These are phyloP conservation scores for Drosophila oshimai DNA, from an alignment of 1,140 invertebrate genomes.

Conservation along the genomic window DNA sequence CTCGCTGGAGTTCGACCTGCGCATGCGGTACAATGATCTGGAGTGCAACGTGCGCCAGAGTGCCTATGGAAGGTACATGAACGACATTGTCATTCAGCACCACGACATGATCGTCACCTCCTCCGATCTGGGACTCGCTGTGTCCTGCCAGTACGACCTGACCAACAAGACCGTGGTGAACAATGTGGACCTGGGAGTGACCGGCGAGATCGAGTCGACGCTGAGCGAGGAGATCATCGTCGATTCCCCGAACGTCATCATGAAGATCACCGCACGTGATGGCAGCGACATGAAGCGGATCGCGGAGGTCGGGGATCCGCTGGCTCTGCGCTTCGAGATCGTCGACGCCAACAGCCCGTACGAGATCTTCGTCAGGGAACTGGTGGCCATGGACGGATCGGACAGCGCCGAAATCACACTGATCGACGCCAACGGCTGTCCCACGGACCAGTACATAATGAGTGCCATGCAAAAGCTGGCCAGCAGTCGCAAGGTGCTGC, in stretches of 20 bases:
- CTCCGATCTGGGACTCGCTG: slow-evolving; percentile 95
- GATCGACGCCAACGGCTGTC: slow-evolving; percentile 95
- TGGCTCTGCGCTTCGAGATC: slow-evolving; percentile 95
- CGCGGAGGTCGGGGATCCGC: slow-evolving; percentile 93
- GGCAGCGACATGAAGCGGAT: slow-evolving; percentile 89
- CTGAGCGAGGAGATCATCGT: slow-evolving; percentile 93
- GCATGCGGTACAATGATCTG: slow-evolving; percentile 94
- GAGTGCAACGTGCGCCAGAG: slow-evolving; percentile 94
- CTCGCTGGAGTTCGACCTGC: slow-evolving; percentile 92
- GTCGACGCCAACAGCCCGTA: slow-evolving; percentile 95
- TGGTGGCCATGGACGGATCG: slow-evolving; percentile 96
- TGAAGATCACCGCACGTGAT: slow-evolving; percentile 94
- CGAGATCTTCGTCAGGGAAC: slow-evolving; percentile 96
- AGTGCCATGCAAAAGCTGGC: slow-evolving; percentile 93
- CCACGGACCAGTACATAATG: slow-evolving; percentile 97
- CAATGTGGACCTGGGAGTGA: slow-evolving; percentile 94
- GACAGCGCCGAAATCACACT: slow-evolving; percentile 95
- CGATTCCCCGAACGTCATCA: slow-evolving; percentile 95
- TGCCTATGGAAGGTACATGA: slow-evolving; percentile 91
- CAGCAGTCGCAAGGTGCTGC: slow-evolving; percentile 87
- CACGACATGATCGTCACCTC: slow-evolving; percentile 97
- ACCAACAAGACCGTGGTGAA: slow-evolving; percentile 96
- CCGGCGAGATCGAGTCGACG: slow-evolving; percentile 91
- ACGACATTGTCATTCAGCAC: slow-evolving; percentile 96
- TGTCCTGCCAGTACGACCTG: slow-evolving; percentile 96